A percentile compares a stretch with the other conserved stretches of the same genome.
phyloP scores from a whole-genome alignment of 2,797 vertebrate species.

The Myotis myotis region DNA sequence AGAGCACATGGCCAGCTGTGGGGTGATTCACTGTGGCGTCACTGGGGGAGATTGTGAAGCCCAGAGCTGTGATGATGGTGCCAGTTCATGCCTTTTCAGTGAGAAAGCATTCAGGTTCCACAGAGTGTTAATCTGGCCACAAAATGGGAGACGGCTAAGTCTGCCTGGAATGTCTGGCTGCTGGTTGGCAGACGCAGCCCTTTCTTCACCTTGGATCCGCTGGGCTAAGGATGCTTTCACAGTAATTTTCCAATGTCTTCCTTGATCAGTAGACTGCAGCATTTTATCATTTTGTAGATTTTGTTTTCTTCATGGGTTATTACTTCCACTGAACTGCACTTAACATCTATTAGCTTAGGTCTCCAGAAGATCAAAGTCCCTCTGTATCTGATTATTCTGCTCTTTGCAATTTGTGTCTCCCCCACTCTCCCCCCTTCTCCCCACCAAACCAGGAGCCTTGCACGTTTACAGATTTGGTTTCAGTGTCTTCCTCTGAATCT shows the following conservation, averaged over 20 bases:
- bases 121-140: conserved; percentile 51
- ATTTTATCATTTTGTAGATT: conserved; percentile 82
- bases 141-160: conserved; percentile 60
- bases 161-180: conserved; percentile 72
- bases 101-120: conserved; percentile 67
- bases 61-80: conserved; percentile 22
- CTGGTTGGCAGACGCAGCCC: conserved; percentile 70
- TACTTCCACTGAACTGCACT: conserved; percentile 82
- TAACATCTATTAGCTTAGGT: conserved; percentile 81
- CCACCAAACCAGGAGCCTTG: conserved; percentile 54
- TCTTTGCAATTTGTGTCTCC: conserved; percentile 73
- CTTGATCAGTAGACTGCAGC: conserved; percentile 80
- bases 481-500: conserved; percentile 58
- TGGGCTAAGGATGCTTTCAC: conserved; percentile 78
- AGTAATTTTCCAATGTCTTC: conserved; percentile 80
- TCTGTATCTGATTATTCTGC: conserved; percentile 78
- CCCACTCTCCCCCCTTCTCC: conserved; percentile 1
- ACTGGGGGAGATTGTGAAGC: conserved; percentile 16
- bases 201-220: conserved; percentile 77
- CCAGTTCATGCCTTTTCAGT: conserved; percentile 65
- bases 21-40: conserved; percentile 48
- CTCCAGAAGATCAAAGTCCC: conserved; percentile 80
- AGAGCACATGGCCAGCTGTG: background rate
- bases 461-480: conserved; percentile 73
- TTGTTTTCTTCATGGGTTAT: conserved; percentile 83